A percentile compares a stretch with the other conserved stretches of the same genome.
Conservation (phyloP, 2,113 vertebrate species). For the Microtus pennsylvanicus region DNA sequence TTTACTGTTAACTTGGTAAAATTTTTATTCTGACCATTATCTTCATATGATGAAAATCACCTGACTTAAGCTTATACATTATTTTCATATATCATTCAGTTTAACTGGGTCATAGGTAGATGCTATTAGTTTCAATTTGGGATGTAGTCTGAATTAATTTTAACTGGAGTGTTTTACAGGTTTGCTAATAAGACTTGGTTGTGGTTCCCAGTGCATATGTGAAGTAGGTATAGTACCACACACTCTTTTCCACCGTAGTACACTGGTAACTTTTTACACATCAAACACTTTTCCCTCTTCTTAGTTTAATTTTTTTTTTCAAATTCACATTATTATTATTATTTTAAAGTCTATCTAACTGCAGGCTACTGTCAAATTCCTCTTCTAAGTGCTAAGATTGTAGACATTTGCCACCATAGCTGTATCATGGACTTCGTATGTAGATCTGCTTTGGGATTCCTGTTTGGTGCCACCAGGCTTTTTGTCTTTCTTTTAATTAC, state of each 20-base stretch:
- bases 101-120: not conserved
- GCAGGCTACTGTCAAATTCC: not conserved
- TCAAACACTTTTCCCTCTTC: too few relatives aligned
- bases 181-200: not conserved
- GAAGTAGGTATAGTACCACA: not conserved
- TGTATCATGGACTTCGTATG: not conserved
- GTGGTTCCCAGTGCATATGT: not conserved
- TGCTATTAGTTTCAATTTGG: not conserved
- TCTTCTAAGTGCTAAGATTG: not conserved
- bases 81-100: not conserved
- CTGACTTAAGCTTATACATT: not conserved
- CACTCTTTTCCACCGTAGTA: not conserved
- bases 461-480: not conserved
- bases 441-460: not conserved
- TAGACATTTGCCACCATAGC: not conserved
- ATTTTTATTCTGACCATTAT: not conserved
- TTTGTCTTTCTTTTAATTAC: not conserved
- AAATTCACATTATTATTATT: not conserved
- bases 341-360: not conserved
- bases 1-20: not conserved
- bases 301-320: not conserved
- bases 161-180: not conserved
- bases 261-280: not conserved
- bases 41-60: not conserved
- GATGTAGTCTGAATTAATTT: not conserved